Conservation (phyloP, 2,888 invertebrate species). For the Cactoblastis cactorum region DNA sequence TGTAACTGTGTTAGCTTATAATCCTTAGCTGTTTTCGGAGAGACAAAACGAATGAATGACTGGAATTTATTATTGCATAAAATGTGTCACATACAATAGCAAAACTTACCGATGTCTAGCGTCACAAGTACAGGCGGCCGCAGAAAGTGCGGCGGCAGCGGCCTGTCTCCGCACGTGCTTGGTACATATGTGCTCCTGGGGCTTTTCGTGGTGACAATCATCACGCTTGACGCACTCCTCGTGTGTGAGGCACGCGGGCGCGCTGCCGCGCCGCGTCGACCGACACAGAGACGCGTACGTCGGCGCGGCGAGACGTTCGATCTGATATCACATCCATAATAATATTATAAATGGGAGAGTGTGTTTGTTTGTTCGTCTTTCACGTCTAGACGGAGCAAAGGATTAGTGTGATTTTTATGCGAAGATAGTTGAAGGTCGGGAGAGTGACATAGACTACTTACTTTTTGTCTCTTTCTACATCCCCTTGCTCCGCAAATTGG, state of each 20-base stretch:
- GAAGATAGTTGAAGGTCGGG: too few relatives aligned
- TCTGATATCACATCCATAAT: conserved; percentile 47
- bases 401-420: too few relatives aligned
- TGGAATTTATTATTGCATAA: conserved; percentile 11
- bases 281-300: conserved; percentile 82
- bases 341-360: background rate
- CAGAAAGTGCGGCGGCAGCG: conserved; percentile 48
- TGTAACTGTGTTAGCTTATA: too few relatives aligned
- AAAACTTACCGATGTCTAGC: conserved; percentile 48
- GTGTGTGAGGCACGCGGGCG: conserved; percentile 30
- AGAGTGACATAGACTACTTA: too few relatives aligned
- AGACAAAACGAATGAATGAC: too few relatives aligned
- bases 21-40: too few relatives aligned
- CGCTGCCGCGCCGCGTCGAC: conserved; percentile 50
- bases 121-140: conserved; percentile 53
- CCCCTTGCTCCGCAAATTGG: too few relatives aligned
- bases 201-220: background rate
- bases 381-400: too few relatives aligned
- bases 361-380: too few relatives aligned
- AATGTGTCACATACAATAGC: background rate
- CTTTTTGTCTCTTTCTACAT: too few relatives aligned
- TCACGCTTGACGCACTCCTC: background rate
- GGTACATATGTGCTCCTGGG: conserved; percentile 38
- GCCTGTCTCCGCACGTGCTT: conserved; percentile 59
- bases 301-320: conserved; percentile 82